phyloP scores from a whole-genome alignment of 2,113 vertebrate genomes.

The Gasterosteus aculeatus region DNA sequence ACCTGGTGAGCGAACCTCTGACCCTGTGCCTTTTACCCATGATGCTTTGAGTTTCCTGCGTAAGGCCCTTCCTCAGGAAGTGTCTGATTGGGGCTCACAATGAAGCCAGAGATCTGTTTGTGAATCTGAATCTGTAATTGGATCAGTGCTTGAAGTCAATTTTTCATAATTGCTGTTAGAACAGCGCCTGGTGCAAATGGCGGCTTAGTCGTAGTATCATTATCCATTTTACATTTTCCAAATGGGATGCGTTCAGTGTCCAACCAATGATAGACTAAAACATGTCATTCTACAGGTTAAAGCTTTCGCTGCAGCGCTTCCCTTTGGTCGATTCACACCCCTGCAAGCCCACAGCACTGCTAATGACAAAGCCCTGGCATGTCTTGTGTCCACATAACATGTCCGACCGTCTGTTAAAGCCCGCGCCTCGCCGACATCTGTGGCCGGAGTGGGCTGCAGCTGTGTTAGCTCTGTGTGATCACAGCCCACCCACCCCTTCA shows the following conservation, averaged over 20 bases:
- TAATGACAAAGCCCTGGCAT: conserved; percentile 44
- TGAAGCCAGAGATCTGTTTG: conserved; percentile 26
- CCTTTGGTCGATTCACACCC: conserved; percentile 1
- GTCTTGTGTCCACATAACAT: conserved; percentile 42
- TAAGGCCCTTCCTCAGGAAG: conserved; percentile 51
- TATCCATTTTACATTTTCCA: no score
- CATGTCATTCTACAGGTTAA: not conserved
- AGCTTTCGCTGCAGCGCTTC: conserved; percentile 4
- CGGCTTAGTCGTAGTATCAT: no score
- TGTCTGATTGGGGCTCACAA: conserved; percentile 54
- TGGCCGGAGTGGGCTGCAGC: conserved; percentile 63
- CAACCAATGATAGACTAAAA: no score
- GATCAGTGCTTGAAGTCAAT: not conserved
- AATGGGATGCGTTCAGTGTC: no score
- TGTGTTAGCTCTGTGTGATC: conserved; percentile 65
- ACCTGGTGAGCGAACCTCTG: conserved; percentile 87
- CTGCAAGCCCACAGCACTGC: conserved; percentile 23
- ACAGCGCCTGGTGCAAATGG: no score
- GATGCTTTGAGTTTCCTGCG: conserved; percentile 60
- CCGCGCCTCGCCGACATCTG: conserved; percentile 53
- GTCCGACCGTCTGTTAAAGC: conserved; percentile 55
- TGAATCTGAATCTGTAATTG: conserved; percentile 28
- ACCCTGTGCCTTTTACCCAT: conserved; percentile 44
- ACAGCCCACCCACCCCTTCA: conserved; percentile 53
- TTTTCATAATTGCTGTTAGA: conserved; percentile 10